Evolutionary conservation across 1,140 invertebrate species (phyloP).

Genomic region (Sesamia nonagrioides): DNA sequence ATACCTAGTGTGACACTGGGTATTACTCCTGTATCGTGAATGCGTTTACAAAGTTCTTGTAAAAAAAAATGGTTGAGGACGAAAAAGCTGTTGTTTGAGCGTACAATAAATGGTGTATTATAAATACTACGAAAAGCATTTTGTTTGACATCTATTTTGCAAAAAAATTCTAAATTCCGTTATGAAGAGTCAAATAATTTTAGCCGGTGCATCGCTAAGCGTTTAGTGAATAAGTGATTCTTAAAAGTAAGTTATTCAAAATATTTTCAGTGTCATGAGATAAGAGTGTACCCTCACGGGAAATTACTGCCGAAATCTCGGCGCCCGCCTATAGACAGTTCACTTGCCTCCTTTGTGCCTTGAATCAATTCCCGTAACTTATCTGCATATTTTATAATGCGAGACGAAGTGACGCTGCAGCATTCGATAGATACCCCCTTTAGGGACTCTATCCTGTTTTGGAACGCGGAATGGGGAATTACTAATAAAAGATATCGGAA

Average conservation of each 20-base stretch:
- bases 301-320: constrained; percentile 85
- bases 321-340: constrained; percentile 76
- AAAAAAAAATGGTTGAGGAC: background rate
- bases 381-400: constrained; percentile 86
- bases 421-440: constrained; percentile 58
- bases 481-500: constrained; percentile 51
- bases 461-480: constrained; percentile 47
- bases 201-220: background rate
- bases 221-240: constrained; percentile 36
- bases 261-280: constrained; percentile 79
- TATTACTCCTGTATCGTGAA: too few species aligned
- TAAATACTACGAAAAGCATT: background rate
- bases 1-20: too few species aligned
- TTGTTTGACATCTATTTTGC: background rate
- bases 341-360: constrained; percentile 78
- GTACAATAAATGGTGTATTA: background rate
- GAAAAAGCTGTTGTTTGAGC: background rate
- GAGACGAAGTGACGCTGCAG: constrained; percentile 75
- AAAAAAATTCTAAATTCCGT: background rate
- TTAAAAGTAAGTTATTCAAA: constrained; percentile 66
- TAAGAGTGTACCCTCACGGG: constrained; percentile 81
- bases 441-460: constrained; percentile 62
- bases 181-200: background rate
- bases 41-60: too few species aligned
- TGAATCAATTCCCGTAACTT: constrained; percentile 86